Conservation (phyloP, 2,888 invertebrate species). For the Charanyca ferruginea region DNA sequence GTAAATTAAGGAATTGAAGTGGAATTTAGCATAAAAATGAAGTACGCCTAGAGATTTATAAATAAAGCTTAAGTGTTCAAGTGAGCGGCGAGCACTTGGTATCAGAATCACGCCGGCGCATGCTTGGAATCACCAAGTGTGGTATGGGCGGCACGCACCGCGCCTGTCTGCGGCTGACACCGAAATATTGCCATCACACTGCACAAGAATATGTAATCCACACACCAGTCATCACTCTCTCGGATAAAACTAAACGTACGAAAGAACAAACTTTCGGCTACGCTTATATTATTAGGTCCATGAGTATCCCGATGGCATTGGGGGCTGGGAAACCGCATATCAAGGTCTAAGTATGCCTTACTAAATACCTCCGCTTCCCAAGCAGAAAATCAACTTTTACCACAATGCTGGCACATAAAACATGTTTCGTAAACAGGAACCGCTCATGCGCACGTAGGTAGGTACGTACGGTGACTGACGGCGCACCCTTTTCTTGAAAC, state of each 20-base stretch:
- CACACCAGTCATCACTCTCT: conserved; percentile 30
- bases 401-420: conserved; percentile 82
- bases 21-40: conserved; percentile 55
- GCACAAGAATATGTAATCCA: conserved; percentile 58
- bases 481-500: conserved; percentile 64
- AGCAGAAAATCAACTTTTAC: conserved; percentile 89
- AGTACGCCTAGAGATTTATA: conserved; percentile 52
- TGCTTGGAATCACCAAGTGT: conserved; percentile 71
- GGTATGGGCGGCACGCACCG: conserved; percentile 69
- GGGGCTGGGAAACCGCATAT: conserved; percentile 58
- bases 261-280: neutral
- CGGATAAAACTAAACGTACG: conserved; percentile 1
- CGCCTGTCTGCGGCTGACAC: conserved; percentile 68
- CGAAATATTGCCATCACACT: conserved; percentile 70
- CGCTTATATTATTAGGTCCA: neutral
- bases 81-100: conserved; percentile 55
- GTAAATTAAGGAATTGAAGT: conserved; percentile 48
- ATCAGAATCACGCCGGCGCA: conserved; percentile 57
- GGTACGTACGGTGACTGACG: conserved; percentile 40
- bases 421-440: conserved; percentile 88
- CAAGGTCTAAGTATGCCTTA: conserved; percentile 74
- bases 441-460: conserved; percentile 66
- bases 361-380: conserved; percentile 79
- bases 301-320: conserved; percentile 32
- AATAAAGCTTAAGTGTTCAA: conserved; percentile 39